These are phyloP conservation scores for Mallotus villosus DNA, from an alignment of 2,797 vertebrate species.

Conservation along the genomic window DNA sequence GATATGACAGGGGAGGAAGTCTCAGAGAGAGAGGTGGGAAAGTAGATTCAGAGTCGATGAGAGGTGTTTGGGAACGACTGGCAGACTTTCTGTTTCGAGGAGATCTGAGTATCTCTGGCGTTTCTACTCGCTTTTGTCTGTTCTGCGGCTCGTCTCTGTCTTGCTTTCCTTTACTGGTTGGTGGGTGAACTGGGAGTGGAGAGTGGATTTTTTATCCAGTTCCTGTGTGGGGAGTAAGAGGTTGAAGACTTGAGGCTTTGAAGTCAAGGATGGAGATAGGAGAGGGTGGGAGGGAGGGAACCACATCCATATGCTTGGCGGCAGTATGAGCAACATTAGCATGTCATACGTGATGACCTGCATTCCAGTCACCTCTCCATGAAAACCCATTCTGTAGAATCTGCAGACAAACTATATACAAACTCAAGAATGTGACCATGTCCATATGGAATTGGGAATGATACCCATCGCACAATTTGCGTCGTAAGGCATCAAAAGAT, in stretches of 20 bases:
- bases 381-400: not conserved
- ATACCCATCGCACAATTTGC: not conserved
- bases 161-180: no score
- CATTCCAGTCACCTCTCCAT: not conserved
- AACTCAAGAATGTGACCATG: not conserved
- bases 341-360: not conserved
- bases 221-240: not conserved
- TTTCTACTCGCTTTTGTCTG: no score
- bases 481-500: conserved; percentile 30
- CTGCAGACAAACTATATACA: not conserved
- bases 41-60: no score
- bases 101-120: no score
- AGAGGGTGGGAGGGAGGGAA: not conserved
- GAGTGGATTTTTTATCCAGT: conserved; percentile 11
- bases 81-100: no score
- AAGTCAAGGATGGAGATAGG: conserved; percentile 26
- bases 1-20: conserved; percentile 1
- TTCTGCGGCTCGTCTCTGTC: no score
- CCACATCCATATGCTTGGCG: not conserved
- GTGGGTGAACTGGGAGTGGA: no score
- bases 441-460: not conserved
- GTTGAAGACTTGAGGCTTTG: conserved; percentile 26
- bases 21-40: conserved; percentile 20
- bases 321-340: conserved; percentile 13
- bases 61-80: no score